phyloP scores from a whole-genome alignment of 2,888 invertebrate genomes.

The Polymixis lichenea region DNA sequence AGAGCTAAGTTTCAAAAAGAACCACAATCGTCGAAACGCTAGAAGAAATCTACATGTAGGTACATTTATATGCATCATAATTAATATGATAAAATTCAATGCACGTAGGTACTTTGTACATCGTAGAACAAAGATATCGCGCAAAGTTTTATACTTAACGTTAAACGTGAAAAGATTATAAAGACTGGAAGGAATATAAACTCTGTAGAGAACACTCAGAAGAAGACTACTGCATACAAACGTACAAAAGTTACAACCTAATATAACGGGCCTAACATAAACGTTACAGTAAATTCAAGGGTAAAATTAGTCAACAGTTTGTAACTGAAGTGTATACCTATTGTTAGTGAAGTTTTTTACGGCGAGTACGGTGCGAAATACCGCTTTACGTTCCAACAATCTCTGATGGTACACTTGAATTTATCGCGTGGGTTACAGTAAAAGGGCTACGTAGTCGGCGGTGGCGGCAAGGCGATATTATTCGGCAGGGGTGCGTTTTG shows the following conservation, averaged over 20 bases:
- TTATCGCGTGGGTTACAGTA: constrained; percentile 80
- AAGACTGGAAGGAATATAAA: constrained; percentile 51
- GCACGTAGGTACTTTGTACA: constrained; percentile 47
- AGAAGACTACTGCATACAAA: constrained; percentile 39
- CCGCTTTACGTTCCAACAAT: constrained; percentile 75
- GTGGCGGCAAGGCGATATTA: constrained; percentile 78
- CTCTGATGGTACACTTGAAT: constrained; percentile 82
- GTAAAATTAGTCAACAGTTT: constrained; percentile 64
- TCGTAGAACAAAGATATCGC: constrained; percentile 49
- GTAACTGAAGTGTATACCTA: constrained; percentile 61
- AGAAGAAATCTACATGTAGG: not conserved
- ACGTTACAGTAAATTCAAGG: constrained; percentile 54
- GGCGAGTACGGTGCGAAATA: constrained; percentile 67
- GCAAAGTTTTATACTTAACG: constrained; percentile 58
- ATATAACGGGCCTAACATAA: constrained; percentile 41
- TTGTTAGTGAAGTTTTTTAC: constrained; percentile 68
- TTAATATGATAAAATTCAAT: constrained; percentile 51
- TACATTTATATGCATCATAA: constrained; percentile 21
- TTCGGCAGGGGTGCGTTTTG: constrained; percentile 86
- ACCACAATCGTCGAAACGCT: not conserved
- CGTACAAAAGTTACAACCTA: constrained; percentile 44
- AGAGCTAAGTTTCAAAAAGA: constrained; percentile 13
- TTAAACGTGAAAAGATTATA: constrained; percentile 63
- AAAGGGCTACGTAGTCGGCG: constrained; percentile 79
- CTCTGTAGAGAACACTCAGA: constrained; percentile 36